Evolutionary conservation across 2,113 vertebrate genomes (phyloP).

Genomic region (Chlorodrepanis virens): DNA sequence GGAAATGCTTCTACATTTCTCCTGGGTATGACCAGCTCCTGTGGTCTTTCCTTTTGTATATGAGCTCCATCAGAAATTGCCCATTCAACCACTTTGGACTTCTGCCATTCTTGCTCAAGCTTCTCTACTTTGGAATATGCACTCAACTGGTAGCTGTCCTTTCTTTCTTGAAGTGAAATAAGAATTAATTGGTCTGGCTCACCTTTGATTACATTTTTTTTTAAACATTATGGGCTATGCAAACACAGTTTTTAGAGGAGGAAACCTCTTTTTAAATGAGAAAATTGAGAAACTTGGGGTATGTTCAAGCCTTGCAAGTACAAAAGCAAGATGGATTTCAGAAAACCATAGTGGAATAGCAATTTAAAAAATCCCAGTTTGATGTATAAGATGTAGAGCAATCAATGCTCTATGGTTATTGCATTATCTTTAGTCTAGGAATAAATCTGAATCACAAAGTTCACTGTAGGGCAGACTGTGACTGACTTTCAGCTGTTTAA

Average conservation of each 20-base stretch:
- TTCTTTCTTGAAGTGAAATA: neutral
- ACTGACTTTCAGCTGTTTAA: neutral
- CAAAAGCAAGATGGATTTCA: neutral
- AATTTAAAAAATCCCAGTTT: neutral
- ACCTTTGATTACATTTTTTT: neutral
- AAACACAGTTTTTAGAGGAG: neutral
- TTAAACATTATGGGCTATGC: neutral
- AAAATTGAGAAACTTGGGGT: neutral
- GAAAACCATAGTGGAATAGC: neutral
- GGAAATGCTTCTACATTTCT: neutral
- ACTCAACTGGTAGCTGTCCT: neutral
- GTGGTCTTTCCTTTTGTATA: neutral
- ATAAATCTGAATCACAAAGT: neutral
- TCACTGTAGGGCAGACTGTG: neutral
- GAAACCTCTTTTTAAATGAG: neutral
- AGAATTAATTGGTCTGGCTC: neutral
- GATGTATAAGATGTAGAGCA: neutral
- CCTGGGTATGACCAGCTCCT: neutral
- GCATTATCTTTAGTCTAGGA: neutral
- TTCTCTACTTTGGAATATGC: neutral
- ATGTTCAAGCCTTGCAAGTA: neutral
- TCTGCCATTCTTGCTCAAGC: neutral
- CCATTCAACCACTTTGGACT: neutral
- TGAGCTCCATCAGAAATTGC: neutral
- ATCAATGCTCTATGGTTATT: neutral